Evolutionary conservation across 2,888 invertebrate genomes (phyloP), one percentile per base, ranked within the genome.

Genomic region (Zootermopsis nevadensis): DNA sequence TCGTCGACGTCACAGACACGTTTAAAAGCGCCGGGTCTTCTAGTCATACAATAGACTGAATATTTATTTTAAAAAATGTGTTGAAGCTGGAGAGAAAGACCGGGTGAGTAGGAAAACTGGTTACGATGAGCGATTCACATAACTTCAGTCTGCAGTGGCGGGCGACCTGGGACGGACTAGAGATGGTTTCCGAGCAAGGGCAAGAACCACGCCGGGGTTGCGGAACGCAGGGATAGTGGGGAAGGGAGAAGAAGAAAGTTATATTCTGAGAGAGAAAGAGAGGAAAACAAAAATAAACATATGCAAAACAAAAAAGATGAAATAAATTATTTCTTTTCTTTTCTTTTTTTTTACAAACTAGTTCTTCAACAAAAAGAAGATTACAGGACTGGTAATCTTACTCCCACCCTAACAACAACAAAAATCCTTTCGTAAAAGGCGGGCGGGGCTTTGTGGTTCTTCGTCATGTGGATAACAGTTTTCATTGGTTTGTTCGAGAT

Each of bases 101-200:
- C 31, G 31, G 15, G 33, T 15, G 31, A 6, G 33, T 8, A 66
- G 27, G 66, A 27, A 30, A 30, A 66, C 66, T 3, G 27, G 27
- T 27, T 60, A 27, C 27, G 22, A 74, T 38, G 74, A 74, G 38
- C 31, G 74, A 24, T 38, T 69, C n/a, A 33, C 38, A 74, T n/a
- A 38, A 33, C 74, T 74, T 38, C 74, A 22, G 12, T 31, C 38
- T 74, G 74, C n/a, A 74, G 35, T 38, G 74, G 69, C 69, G 69
- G 74, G 24, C 74, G 74, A 74, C 74, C 74, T 74, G 24, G 74
- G 74, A 74, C 74, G 74, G 38, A 74, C 74, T 74, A 74, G 74
- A 74, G 74, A 74, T 60, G 69, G 69, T 31, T 69, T 33, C 69
- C 15, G 19, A 38, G 74, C 35, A 38, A 38, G 74, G 74, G 74